Percentiles rank a stretch among this genome's conserved stretches.
phyloP scores from a whole-genome alignment of 2,113 vertebrate genomes.

The Gulo gulo region DNA sequence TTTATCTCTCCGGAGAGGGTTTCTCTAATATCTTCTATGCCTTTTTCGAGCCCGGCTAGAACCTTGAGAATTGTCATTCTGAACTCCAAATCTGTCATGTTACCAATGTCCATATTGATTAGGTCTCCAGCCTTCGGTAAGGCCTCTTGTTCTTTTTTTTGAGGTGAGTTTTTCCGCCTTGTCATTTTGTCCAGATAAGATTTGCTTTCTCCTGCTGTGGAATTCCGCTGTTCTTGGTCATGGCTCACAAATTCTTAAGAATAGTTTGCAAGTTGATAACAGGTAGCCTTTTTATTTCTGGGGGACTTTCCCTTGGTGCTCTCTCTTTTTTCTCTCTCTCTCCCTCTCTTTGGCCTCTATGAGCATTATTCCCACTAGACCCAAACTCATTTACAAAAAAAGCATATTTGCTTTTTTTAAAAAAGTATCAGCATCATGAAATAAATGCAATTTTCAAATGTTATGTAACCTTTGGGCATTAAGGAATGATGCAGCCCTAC shows the following conservation, averaged over 20 bases:
- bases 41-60: no score
- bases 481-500: neutral
- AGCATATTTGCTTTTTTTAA: neutral
- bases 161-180: no score
- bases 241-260: neutral
- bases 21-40: no score
- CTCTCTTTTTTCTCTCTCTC: neutral
- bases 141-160: no score
- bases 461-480: neutral
- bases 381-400: constrained; percentile 19
- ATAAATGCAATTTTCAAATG: constrained; percentile 35
- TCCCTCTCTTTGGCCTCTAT: neutral
- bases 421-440: constrained; percentile 18
- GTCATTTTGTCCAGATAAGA: no score
- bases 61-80: no score
- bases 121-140: no score
- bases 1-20: no score
- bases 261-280: neutral
- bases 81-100: no score
- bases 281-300: neutral
- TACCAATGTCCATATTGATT: no score
- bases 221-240: no score
- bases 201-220: no score
- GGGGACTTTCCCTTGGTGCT: neutral
- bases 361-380: neutral